A percentile compares a stretch with the other conserved stretches of the same genome.
These are phyloP conservation scores for Triops cancriformis DNA, from an alignment of 1,140 invertebrate genomes.

Conservation along the genomic window DNA sequence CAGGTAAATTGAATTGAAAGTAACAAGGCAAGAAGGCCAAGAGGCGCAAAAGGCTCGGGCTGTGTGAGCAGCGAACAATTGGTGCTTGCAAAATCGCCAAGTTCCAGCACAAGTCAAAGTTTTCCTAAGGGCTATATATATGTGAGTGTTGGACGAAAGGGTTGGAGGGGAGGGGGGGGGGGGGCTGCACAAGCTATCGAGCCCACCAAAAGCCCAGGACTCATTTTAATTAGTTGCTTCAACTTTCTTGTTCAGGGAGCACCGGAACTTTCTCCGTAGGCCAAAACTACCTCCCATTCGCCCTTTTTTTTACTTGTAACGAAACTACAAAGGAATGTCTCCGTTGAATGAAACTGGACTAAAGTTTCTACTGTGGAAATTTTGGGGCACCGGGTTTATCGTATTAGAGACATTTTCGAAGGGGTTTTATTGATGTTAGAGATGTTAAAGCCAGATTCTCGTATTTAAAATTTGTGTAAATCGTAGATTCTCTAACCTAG, in stretches of 20 bases:
- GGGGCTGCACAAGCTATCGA: neutral
- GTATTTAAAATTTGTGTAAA: too few species aligned
- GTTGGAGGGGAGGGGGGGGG: neutral
- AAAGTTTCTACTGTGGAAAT: too few species aligned
- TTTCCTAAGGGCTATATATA: neutral
- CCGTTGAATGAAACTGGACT: too few species aligned
- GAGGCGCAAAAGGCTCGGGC: neutral
- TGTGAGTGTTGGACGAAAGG: neutral
- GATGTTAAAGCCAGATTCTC: too few species aligned
- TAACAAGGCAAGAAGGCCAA: neutral
- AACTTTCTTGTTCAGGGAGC: neutral
- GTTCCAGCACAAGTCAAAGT: slow-evolving; percentile 11
- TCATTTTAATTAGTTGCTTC: slow-evolving; percentile 9
- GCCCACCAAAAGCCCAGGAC: neutral
- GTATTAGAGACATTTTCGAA: too few species aligned
- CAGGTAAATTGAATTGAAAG: slow-evolving; percentile 11
- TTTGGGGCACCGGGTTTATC: too few species aligned
- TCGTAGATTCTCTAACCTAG: too few species aligned
- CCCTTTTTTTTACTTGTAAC: too few species aligned
- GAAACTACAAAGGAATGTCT: too few species aligned
- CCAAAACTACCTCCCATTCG: neutral
- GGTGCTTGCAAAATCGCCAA: slow-evolving; percentile 11
- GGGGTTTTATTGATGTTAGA: too few species aligned
- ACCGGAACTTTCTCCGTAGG: neutral
- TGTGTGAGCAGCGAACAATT: neutral